Percentiles rank a stretch among this genome's conserved stretches.
Evolutionary conservation across 2,888 invertebrate species (phyloP).

Genomic region (Cremastobaeus sp.): DNA sequence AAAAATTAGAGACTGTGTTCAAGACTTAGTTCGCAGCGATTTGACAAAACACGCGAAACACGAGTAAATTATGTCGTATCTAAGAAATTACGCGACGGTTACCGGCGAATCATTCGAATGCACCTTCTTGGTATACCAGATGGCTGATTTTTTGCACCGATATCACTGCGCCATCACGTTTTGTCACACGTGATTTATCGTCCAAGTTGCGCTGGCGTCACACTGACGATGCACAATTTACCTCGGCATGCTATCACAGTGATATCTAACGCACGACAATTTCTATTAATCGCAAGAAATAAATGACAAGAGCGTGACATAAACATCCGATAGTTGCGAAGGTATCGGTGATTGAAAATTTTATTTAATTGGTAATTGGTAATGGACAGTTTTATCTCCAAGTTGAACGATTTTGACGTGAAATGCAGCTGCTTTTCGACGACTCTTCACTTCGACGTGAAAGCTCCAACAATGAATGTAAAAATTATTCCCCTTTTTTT

Average conservation of each 20-base stretch:
- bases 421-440: no score
- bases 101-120: slow-evolving; percentile 37
- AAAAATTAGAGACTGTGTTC: no score
- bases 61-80: slow-evolving; percentile 12
- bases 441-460: no score
- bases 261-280: slow-evolving; percentile 56
- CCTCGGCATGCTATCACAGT: slow-evolving; percentile 38
- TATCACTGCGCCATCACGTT: slow-evolving; percentile 55
- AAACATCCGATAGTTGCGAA: slow-evolving; percentile 42
- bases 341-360: slow-evolving; percentile 47
- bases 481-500: no score
- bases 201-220: slow-evolving; percentile 48
- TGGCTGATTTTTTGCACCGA: slow-evolving; percentile 39
- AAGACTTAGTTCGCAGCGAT: no score
- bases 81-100: slow-evolving; percentile 22
- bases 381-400: slow-evolving; percentile 18
- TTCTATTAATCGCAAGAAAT: slow-evolving; percentile 49
- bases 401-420: neutral
- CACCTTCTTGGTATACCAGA: slow-evolving; percentile 42
- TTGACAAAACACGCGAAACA: no score
- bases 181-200: slow-evolving; percentile 59
- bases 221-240: slow-evolving; percentile 56
- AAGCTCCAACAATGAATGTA: no score
- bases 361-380: slow-evolving; percentile 37
- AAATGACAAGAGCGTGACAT: slow-evolving; percentile 46